These are phyloP conservation scores for Notolabrus celidotus DNA, from an alignment of 2,797 vertebrate genomes.

Conservation along the genomic window DNA sequence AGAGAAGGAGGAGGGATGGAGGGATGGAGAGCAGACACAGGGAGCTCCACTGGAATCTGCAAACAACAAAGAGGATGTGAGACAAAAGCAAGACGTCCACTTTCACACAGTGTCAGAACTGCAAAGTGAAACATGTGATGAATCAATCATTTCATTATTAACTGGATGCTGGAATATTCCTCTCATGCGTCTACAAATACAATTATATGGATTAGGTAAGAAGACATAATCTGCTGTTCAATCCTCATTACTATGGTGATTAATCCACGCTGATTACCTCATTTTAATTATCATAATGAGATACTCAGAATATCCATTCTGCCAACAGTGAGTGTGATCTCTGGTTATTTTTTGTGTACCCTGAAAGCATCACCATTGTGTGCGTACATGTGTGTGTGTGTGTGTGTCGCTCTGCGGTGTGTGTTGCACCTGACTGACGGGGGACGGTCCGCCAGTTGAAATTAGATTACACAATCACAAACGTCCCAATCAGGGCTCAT, in stretches of 20 bases:
- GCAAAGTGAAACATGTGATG: slow-evolving; percentile 37
- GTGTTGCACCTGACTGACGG: slow-evolving; percentile 73
- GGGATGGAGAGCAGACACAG: neutral
- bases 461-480: slow-evolving; percentile 88
- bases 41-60: no score
- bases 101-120: slow-evolving; percentile 19
- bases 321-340: slow-evolving; percentile 58
- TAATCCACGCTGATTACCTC: slow-evolving; percentile 81
- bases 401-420: slow-evolving; percentile 12
- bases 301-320: slow-evolving; percentile 58
- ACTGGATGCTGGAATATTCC: slow-evolving; percentile 69
- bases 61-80: slow-evolving; percentile 26
- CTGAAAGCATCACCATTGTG: slow-evolving; percentile 31
- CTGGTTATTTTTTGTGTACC: slow-evolving; percentile 42
- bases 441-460: slow-evolving; percentile 70
- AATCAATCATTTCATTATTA: slow-evolving; percentile 70
- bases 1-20: slow-evolving; percentile 20
- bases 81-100: slow-evolving; percentile 32
- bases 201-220: slow-evolving; percentile 81
- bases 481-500: slow-evolving; percentile 85
- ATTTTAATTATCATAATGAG: slow-evolving; percentile 83
- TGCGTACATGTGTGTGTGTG: neutral
- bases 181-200: slow-evolving; percentile 78
- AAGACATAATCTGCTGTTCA: slow-evolving; percentile 79
- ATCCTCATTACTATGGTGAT: slow-evolving; percentile 80